Conservation (phyloP, 2,888 invertebrate genomes). For the Dysmachus trigonus region DNA sequence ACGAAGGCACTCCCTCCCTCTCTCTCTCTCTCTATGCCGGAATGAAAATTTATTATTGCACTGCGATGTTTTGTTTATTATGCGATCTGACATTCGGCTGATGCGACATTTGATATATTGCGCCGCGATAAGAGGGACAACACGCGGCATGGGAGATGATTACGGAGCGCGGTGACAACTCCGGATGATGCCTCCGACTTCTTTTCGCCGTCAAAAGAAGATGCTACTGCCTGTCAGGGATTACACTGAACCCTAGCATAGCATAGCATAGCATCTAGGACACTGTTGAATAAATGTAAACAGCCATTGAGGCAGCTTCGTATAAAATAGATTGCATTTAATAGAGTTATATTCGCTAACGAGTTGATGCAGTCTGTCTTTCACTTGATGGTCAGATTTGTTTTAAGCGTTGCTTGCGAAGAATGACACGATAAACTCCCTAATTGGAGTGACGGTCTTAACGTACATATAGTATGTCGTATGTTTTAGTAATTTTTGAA, state of each 20-base stretch:
- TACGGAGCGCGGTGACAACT: not conserved
- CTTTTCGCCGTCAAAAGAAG: not conserved
- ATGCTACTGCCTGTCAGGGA: not conserved
- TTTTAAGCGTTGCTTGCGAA: not conserved
- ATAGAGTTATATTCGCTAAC: not conserved
- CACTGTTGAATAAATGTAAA: not conserved
- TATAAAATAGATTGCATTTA: not conserved
- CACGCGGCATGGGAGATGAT: constrained; percentile 2
- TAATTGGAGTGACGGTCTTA: not conserved
- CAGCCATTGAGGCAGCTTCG: not conserved
- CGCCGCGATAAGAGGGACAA: constrained; percentile 25
- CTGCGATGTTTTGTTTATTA: constrained; percentile 42
- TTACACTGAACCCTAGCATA: not conserved
- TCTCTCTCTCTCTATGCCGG: too few species aligned
- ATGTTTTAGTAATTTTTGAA: not conserved
- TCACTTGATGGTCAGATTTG: not conserved
- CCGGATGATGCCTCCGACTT: not conserved
- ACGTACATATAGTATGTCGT: too few species aligned
- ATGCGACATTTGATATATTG: constrained; percentile 38
- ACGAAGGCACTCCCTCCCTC: not conserved
- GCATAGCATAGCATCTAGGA: too few species aligned
- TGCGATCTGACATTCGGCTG: constrained; percentile 40
- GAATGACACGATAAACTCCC: not conserved
- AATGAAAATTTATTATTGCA: constrained; percentile 43
- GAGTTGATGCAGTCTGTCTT: not conserved